phyloP scores from a whole-genome alignment of 2,113 vertebrate genomes.

The Nibea albiflora region DNA sequence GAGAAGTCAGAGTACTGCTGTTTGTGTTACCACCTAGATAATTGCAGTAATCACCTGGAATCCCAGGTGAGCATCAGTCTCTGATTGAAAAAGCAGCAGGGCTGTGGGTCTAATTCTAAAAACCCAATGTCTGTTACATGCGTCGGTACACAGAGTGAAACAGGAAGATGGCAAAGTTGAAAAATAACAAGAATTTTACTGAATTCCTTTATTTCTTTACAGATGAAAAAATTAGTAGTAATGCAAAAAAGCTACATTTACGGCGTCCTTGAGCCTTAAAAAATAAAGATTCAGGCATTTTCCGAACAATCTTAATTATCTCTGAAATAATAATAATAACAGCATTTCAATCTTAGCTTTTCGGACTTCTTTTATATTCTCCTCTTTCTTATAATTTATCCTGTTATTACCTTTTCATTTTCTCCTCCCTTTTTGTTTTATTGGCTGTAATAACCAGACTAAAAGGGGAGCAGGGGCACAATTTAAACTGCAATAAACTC shows the following conservation, averaged over 20 bases:
- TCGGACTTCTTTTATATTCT: no score
- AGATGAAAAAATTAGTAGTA: neutral
- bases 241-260: neutral
- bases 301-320: neutral
- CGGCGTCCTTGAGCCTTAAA: no score
- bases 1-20: neutral
- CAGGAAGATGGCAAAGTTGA: neutral
- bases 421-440: no score
- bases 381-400: no score
- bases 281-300: neutral
- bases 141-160: neutral
- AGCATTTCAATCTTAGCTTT: no score
- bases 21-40: neutral
- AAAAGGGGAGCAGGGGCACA: no score
- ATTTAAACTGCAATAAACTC: no score
- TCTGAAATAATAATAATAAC: no score
- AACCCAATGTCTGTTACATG: neutral
- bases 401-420: no score
- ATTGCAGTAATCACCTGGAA: slow-evolving; percentile 10
- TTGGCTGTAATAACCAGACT: no score
- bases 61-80: neutral
- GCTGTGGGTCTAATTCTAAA: neutral
- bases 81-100: slow-evolving; percentile 13
- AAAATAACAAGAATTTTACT: neutral
- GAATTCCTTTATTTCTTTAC: neutral